Evolutionary conservation across 2,888 invertebrate genomes (phyloP).

Genomic region (Amiota mariae): DNA sequence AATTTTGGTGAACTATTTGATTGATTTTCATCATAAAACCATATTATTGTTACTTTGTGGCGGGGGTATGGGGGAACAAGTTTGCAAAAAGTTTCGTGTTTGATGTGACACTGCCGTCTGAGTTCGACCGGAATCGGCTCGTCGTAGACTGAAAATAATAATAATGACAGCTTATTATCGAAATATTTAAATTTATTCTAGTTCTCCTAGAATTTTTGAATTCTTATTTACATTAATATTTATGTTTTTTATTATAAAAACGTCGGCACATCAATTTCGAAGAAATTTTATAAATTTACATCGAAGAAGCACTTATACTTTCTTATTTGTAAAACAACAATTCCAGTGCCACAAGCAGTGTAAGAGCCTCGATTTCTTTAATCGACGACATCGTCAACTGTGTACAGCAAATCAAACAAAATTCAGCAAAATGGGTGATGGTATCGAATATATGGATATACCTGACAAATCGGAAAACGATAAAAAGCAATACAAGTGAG

Average conservation of each 20-base stretch:
- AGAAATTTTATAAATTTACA: slow-evolving; percentile 41
- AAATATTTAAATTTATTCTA: too few species aligned
- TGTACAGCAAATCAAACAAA: slow-evolving; percentile 41
- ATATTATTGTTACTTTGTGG: too few species aligned
- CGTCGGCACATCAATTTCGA: slow-evolving; percentile 12
- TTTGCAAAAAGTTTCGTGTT: too few species aligned
- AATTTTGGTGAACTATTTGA: too few species aligned
- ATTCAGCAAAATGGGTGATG: slow-evolving; percentile 33
- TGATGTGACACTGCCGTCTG: too few species aligned
- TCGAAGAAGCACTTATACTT: not conserved
- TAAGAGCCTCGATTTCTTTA: not conserved
- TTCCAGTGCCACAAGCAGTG: not conserved
- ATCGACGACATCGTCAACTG: not conserved
- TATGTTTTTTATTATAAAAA: not conserved
- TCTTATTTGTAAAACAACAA: not conserved
- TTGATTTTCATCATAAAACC: too few species aligned
- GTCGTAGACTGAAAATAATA: too few species aligned
- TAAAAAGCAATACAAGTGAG: slow-evolving; percentile 84
- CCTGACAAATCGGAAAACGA: slow-evolving; percentile 85
- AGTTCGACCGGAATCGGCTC: too few species aligned
- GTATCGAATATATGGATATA: slow-evolving; percentile 71
- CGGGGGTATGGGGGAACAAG: too few species aligned
- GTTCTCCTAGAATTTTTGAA: too few species aligned
- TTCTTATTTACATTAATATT: not conserved
- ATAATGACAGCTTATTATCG: too few species aligned